phyloP scores from a whole-genome alignment of 1,140 invertebrate genomes.

The Drepana arcuata region DNA sequence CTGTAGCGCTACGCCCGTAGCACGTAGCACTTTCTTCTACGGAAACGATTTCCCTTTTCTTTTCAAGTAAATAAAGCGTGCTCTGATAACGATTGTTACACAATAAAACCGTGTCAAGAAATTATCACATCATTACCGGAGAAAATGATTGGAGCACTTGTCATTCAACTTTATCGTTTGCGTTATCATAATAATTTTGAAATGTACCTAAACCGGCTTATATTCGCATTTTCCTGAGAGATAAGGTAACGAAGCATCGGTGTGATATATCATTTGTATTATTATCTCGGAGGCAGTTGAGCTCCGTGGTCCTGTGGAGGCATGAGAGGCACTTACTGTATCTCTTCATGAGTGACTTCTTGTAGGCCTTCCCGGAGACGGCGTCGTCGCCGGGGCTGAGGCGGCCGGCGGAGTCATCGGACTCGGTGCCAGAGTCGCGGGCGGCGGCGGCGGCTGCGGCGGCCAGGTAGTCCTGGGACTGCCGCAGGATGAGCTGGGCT shows the following conservation, averaged over 20 bases:
- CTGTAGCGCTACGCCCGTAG: constrained; percentile 23
- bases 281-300: too few species aligned
- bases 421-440: constrained; percentile 80
- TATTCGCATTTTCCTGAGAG: too few species aligned
- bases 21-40: constrained; percentile 17
- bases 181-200: too few species aligned
- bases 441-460: too few species aligned
- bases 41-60: constrained; percentile 5
- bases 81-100: constrained; percentile 2
- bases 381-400: constrained; percentile 71
- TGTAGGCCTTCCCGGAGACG: constrained; percentile 83
- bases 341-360: constrained; percentile 90
- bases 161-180: too few species aligned
- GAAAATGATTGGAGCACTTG: too few species aligned
- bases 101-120: constrained; percentile 1
- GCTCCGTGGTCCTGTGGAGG: too few species aligned
- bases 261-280: too few species aligned
- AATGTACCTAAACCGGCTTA: too few species aligned
- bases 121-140: too few species aligned
- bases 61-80: too few species aligned
- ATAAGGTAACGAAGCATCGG: too few species aligned
- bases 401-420: constrained; percentile 80
- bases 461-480: constrained; percentile 75
- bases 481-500: constrained; percentile 57
- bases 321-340: constrained; percentile 87